A percentile compares a stretch with the other conserved stretches of the same genome.
phyloP scores from a whole-genome alignment of 2,888 invertebrate genomes.

The Euzophera pinguis region DNA sequence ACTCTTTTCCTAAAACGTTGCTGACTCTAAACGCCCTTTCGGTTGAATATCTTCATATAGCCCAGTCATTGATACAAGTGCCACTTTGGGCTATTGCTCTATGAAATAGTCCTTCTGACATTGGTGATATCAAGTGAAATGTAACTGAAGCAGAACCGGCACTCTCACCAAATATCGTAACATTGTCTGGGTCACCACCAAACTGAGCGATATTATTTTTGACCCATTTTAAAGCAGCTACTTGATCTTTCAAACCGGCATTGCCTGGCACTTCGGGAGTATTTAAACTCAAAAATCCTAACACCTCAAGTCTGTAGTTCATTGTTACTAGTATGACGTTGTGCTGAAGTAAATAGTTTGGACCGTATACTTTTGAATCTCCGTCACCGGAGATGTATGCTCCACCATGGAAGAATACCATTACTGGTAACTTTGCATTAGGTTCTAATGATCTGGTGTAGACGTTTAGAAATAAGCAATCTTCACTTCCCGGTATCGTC shows the following conservation, averaged over 20 bases:
- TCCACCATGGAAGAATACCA: conserved; percentile 60
- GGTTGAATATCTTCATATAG: conserved; percentile 19
- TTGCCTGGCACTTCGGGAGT: conserved; percentile 50
- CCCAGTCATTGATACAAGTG: conserved; percentile 33
- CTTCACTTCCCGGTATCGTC: conserved; percentile 37
- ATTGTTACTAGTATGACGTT: conserved; percentile 55
- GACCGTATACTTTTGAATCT: conserved; percentile 39
- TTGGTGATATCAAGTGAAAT: conserved; percentile 48
- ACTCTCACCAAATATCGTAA: conserved; percentile 53
- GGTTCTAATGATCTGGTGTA: conserved; percentile 36
- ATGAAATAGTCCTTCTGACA: conserved; percentile 48
- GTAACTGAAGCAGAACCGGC: conserved; percentile 51
- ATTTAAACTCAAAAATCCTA: conserved; percentile 46
- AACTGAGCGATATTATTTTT: conserved; percentile 40
- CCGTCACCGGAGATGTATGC: conserved; percentile 45
- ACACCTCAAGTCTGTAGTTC: conserved; percentile 51
- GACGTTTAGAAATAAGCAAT: conserved; percentile 49
- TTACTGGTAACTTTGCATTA: conserved; percentile 42
- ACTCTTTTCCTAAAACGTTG: conserved; percentile 28
- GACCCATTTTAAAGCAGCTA: conserved; percentile 43
- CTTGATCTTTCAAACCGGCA: conserved; percentile 52
- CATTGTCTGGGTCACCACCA: conserved; percentile 41
- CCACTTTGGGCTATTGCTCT: conserved; percentile 51
- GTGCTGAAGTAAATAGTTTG: conserved; percentile 49
- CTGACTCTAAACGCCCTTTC: conserved; percentile 28